Conservation (phyloP, 1,140 invertebrate genomes). For the Drosophila pseudoobscura region DNA sequence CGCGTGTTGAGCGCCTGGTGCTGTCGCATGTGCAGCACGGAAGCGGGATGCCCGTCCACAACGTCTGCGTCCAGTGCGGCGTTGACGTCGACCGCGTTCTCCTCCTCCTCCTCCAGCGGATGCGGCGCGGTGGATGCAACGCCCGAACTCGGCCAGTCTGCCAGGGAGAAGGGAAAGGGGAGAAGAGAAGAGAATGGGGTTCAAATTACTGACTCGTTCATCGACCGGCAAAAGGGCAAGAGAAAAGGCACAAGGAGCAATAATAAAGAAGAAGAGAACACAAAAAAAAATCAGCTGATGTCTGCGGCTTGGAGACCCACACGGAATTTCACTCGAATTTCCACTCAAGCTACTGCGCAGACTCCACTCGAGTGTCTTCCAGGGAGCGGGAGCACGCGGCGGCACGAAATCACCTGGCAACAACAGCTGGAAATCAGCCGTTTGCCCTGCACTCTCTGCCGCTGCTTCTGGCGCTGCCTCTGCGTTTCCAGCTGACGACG, state of each 20-base stretch:
- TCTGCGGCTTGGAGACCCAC: slow-evolving; percentile 45
- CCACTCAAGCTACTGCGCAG: slow-evolving; percentile 52
- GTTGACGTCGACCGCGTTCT: slow-evolving; percentile 27
- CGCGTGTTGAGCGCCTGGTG: slow-evolving; percentile 66
- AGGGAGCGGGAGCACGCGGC: slow-evolving; percentile 15
- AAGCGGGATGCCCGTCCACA: slow-evolving; percentile 72
- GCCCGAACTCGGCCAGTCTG: slow-evolving; percentile 79
- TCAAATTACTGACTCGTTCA: slow-evolving; percentile 22
- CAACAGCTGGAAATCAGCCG: slow-evolving; percentile 83
- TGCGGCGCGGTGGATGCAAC: slow-evolving; percentile 34
- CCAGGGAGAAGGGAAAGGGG: slow-evolving; percentile 15
- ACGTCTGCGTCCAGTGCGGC: slow-evolving; percentile 62
- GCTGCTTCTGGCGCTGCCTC: slow-evolving; percentile 12
- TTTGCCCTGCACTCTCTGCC: slow-evolving; percentile 32
- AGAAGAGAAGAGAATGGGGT: background rate
- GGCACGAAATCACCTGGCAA: slow-evolving; percentile 80
- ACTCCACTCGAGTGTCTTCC: slow-evolving; percentile 61
- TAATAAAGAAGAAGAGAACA: slow-evolving; percentile 20
- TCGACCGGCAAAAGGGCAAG: slow-evolving; percentile 61
- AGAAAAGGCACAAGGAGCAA: slow-evolving; percentile 39
- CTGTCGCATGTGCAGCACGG: slow-evolving; percentile 73
- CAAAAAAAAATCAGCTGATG: slow-evolving; percentile 70
- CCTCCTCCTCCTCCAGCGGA: slow-evolving; percentile 35
- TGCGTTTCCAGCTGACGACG: slow-evolving; percentile 59
- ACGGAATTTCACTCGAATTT: slow-evolving; percentile 39